A percentile compares a stretch with the other conserved stretches of the same genome.
phyloP scores from a whole-genome alignment of 2,888 invertebrate species.

The Hyppa rectilinea region DNA sequence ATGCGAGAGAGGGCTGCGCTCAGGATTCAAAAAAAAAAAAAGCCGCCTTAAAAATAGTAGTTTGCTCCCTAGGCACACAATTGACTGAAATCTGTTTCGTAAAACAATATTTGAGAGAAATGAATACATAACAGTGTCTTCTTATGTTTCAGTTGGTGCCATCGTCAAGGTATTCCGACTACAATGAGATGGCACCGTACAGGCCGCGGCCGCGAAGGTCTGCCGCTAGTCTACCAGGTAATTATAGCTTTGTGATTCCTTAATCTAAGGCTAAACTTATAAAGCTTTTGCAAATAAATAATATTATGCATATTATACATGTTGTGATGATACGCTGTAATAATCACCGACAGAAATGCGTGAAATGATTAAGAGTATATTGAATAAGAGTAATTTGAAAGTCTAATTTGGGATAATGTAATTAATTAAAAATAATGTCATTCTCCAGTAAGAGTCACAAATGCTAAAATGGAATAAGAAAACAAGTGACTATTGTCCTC shows the following conservation, averaged over 20 bases:
- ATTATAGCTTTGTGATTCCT: neutral
- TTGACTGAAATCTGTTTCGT: neutral
- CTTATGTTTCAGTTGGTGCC: slow-evolving; percentile 77
- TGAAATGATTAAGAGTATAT: neutral
- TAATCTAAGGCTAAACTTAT: neutral
- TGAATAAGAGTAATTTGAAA: neutral
- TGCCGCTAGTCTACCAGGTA: slow-evolving; percentile 89
- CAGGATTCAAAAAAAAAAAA: too few species aligned
- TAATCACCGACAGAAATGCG: neutral
- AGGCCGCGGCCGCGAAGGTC: slow-evolving; percentile 86
- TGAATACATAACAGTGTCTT: too few species aligned
- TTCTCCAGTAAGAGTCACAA: neutral
- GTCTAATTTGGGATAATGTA: neutral
- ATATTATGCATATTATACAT: neutral
- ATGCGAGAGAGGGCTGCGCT: too few species aligned
- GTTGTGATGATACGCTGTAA: slow-evolving; percentile 12
- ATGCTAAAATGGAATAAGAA: neutral
- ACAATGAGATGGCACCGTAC: slow-evolving; percentile 88
- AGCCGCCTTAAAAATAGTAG: too few species aligned
- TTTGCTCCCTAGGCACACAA: too few species aligned
- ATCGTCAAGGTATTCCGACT: slow-evolving; percentile 87
- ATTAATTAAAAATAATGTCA: too few species aligned
- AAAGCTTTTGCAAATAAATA: slow-evolving; percentile 20
- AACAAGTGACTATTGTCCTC: neutral
- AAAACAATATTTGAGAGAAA: neutral